phyloP scores from a whole-genome alignment of 2,888 invertebrate genomes.

The Agrochola lota region DNA sequence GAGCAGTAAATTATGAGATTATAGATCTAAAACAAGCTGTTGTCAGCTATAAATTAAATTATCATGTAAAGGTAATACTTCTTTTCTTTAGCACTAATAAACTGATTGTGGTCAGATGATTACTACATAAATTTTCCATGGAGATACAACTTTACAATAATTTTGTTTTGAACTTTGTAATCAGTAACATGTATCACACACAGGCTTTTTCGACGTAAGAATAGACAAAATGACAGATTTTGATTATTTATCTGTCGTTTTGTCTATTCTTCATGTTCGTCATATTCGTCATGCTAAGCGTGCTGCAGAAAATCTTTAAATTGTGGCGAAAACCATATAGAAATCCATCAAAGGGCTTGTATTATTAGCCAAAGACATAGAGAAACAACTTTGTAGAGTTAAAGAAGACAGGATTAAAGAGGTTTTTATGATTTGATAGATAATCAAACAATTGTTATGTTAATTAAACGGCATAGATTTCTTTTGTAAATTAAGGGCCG shows the following conservation, averaged over 20 bases:
- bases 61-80: conserved; percentile 30
- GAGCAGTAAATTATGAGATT: conserved; percentile 35
- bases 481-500: neutral
- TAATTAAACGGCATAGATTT: neutral
- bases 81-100: conserved; percentile 20
- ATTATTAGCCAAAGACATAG: neutral
- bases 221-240: too few species aligned
- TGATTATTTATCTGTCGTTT: too few species aligned
- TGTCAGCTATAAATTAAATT: conserved; percentile 43
- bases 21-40: conserved; percentile 23
- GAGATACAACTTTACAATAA: neutral
- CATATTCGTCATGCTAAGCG: too few species aligned
- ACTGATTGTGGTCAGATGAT: neutral
- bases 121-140: neutral
- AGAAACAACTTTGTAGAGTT: neutral
- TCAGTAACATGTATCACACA: neutral
- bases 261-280: too few species aligned
- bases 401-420: neutral
- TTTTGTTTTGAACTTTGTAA: neutral
- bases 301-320: neutral
- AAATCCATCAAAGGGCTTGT: neutral
- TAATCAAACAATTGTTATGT: neutral
- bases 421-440: neutral
- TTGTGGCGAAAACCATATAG: neutral
- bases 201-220: too few species aligned